Conservation (phyloP, 1,140 invertebrate genomes). For the Zeugodacus cucurbitae region DNA sequence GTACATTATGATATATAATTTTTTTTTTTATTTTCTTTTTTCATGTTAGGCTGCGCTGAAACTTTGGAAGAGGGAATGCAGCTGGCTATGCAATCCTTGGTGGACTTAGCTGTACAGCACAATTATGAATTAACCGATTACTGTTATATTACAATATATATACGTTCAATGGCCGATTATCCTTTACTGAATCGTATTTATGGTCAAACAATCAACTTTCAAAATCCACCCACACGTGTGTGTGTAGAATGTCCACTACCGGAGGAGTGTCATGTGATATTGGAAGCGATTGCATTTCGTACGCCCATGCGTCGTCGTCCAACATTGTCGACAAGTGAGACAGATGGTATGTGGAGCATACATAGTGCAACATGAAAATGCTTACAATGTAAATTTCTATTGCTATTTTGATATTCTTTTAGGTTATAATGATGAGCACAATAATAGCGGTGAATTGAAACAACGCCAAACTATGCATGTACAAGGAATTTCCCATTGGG, state of each 20-base stretch:
- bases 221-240: conserved; percentile 88
- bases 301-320: conserved; percentile 48
- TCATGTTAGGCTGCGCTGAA: conserved; percentile 51
- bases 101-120: conserved; percentile 62
- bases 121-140: conserved; percentile 75
- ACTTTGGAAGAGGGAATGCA: conserved; percentile 58
- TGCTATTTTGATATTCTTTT: background rate
- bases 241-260: conserved; percentile 86
- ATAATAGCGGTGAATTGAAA: conserved; percentile 41
- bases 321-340: conserved; percentile 37
- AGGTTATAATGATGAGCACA: conserved; percentile 44
- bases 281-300: conserved; percentile 81
- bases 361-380: too few relatives aligned
- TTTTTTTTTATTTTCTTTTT: background rate
- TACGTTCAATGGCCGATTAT: conserved; percentile 85
- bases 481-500: conserved; percentile 95
- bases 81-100: conserved; percentile 53
- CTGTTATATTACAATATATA: conserved; percentile 83
- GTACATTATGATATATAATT: background rate
- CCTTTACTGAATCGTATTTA: conserved; percentile 82
- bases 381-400: background rate
- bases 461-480: conserved; percentile 83
- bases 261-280: conserved; percentile 76
- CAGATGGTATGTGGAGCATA: background rate
- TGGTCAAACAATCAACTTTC: conserved; percentile 76